Percentiles rank a stretch among this genome's conserved stretches.
Conservation (phyloP, 2,113 vertebrate species). For the Ondatra zibethicus region DNA sequence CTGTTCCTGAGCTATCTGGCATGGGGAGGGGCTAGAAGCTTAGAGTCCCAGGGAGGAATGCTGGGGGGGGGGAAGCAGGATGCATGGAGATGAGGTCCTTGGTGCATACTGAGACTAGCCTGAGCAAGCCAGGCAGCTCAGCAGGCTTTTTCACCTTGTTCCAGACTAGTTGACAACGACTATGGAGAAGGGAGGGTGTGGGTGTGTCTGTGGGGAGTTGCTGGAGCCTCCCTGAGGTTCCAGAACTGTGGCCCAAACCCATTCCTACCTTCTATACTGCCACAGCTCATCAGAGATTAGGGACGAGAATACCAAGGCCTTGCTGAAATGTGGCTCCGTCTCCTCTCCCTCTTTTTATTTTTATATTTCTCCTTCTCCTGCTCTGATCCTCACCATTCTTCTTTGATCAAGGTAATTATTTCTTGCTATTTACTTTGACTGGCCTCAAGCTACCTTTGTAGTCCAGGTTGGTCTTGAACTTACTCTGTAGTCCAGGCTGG, state of each 20-base stretch:
- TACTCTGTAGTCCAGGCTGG: not conserved
- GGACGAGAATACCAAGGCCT: not conserved
- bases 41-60: not conserved
- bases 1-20: slow-evolving; percentile 33
- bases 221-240: not conserved
- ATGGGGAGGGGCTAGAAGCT: not conserved
- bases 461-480: not conserved
- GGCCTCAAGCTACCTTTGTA: not conserved
- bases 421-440: not conserved
- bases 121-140: not conserved
- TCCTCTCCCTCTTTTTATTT: too few species aligned
- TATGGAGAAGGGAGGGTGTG: not conserved
- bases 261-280: too few species aligned
- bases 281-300: not conserved
- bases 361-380: not conserved
- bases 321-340: not conserved
- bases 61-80: not conserved
- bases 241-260: not conserved
- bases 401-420: not conserved
- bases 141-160: not conserved
- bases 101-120: not conserved
- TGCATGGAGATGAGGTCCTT: not conserved
- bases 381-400: not conserved
- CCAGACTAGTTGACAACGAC: not conserved
- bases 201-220: too few species aligned